These are phyloP conservation scores for Macaria liturata DNA, from an alignment of 2,888 invertebrate genomes.

Conservation along the genomic window DNA sequence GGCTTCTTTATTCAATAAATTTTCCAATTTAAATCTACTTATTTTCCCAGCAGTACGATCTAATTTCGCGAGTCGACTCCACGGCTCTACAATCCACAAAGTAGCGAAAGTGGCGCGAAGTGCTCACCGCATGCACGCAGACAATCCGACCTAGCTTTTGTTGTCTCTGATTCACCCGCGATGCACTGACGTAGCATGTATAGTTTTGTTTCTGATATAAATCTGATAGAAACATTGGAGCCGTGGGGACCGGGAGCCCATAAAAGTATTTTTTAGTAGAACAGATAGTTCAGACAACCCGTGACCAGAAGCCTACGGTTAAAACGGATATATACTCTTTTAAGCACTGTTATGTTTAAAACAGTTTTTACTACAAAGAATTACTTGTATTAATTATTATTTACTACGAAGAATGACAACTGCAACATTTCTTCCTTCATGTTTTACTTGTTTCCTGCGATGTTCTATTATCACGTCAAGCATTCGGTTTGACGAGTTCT, in stretches of 20 bases:
- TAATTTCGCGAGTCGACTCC: slow-evolving; percentile 64
- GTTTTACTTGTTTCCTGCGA: slow-evolving; percentile 2
- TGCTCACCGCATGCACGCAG: slow-evolving; percentile 57
- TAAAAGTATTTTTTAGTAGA: too few relatives aligned
- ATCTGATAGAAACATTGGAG: too few relatives aligned
- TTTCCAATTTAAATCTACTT: slow-evolving; percentile 8
- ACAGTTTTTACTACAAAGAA: too few relatives aligned
- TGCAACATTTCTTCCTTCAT: slow-evolving; percentile 3
- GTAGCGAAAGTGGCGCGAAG: slow-evolving; percentile 77
- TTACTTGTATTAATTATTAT: too few relatives aligned
- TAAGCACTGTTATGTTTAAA: too few relatives aligned
- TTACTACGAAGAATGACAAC: background rate
- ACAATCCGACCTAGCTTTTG: slow-evolving; percentile 70
- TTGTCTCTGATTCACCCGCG: slow-evolving; percentile 73
- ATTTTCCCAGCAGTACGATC: slow-evolving; percentile 56
- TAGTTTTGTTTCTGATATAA: too few relatives aligned
- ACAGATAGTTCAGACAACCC: too few relatives aligned
- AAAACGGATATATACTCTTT: too few relatives aligned
- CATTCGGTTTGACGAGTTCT: slow-evolving; percentile 31
- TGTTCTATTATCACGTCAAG: slow-evolving; percentile 31
- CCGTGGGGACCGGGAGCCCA: too few relatives aligned
- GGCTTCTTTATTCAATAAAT: too few relatives aligned
- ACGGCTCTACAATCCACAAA: slow-evolving; percentile 67
- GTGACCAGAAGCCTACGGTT: too few relatives aligned
- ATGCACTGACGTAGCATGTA: slow-evolving; percentile 14